Percentiles rank a stretch among this genome's conserved stretches.
These are phyloP conservation scores for Nasalis larvatus DNA, from an alignment of 2,113 vertebrate species.

Conservation along the genomic window DNA sequence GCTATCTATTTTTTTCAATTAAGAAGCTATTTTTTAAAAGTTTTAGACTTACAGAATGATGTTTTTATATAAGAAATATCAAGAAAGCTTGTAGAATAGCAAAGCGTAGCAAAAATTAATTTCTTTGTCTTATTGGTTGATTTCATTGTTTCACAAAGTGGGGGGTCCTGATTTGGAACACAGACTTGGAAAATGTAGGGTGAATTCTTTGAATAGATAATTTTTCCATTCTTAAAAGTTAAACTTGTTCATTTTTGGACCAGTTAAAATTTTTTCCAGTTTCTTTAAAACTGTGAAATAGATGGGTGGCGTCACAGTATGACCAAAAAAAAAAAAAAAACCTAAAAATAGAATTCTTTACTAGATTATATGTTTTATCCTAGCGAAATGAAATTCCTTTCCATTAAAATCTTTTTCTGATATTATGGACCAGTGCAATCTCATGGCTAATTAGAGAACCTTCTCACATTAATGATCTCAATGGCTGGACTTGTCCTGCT, in stretches of 20 bases:
- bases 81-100: background rate
- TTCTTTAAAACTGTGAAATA: constrained; percentile 49
- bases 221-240: constrained; percentile 7
- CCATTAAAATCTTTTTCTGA: background rate
- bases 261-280: background rate
- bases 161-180: background rate
- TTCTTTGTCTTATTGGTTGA: background rate
- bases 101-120: background rate
- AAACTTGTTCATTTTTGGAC: background rate
- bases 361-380: background rate
- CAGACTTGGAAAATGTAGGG: background rate
- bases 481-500: background rate
- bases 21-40: background rate
- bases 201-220: background rate
- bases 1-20: background rate
- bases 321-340: background rate
- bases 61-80: background rate
- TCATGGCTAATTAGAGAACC: background rate
- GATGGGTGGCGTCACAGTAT: background rate
- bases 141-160: background rate
- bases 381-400: background rate
- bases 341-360: background rate
- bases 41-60: background rate
- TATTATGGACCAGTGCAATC: background rate
- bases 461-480: background rate